Evolutionary conservation across 2,113 vertebrate genomes (phyloP), one percentile per base, ranked within the genome.

Genomic region (Amphiprion percula): DNA sequence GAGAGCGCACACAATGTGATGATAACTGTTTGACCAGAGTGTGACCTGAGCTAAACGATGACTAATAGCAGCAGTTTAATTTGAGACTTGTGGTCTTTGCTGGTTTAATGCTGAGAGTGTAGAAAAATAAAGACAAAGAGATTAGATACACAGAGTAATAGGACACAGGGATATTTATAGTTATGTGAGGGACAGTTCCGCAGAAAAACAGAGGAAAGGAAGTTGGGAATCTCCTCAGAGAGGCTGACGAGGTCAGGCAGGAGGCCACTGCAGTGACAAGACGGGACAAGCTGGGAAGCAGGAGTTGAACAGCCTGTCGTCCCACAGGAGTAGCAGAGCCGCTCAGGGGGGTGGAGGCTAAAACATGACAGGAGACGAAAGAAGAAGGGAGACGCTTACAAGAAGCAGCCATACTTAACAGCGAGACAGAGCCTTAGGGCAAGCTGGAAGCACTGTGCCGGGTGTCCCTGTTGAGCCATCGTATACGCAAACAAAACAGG

Each of bases 11-110:
- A 65, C 80, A 84, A 59, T 73, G 55, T 54, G 44, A 58, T 64
- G 60, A 50, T 56, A 62, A 73, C 55, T 44, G 58, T 83, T 79
- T 55, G 79, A 33, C 80, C 56, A 58, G 66, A 60, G 60, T 79
- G 59, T 87, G 86, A 91, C 82, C 85, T 21, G 1, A 39, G 60
- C 28, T 72, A 62, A 90, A 69, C 4, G 17, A 72, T 81, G 81
- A 77, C 72, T 30, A 58, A 74, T 33, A 28, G 28, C 56, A 26
- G 73, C 11, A 26, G 58, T 76, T 58, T 72, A 61, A 86, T 77
- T 21, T 78, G 56, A 82, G 66, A 72, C 77, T 63, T 24, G 64
- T 56, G 75, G 59, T 68, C 54, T 52, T 0, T 46, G 68, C 76
- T 58, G 30, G 12, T 84, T 72, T 50, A 16, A 30, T 58, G 70